Percentiles rank a stretch among this genome's conserved stretches.
Conservation (phyloP, 2,888 invertebrate species). For the Harmothoe impar region DNA sequence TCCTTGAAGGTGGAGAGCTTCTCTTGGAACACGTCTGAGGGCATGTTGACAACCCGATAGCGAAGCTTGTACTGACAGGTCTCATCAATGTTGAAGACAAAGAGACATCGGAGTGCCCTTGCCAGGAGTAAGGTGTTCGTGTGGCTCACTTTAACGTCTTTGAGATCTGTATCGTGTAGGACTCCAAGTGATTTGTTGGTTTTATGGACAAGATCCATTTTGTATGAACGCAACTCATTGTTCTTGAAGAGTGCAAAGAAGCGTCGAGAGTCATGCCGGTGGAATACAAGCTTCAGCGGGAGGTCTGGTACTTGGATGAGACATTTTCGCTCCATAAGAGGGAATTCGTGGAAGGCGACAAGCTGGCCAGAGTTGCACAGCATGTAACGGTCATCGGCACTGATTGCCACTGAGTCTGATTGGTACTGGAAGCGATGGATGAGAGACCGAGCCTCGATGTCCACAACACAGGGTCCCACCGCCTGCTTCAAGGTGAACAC, state of each 20-base stretch:
- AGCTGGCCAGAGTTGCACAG: slow-evolving; percentile 74
- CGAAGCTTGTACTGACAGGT: slow-evolving; percentile 69
- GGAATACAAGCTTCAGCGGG: slow-evolving; percentile 74
- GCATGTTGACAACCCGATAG: slow-evolving; percentile 74
- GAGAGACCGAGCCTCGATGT: slow-evolving; percentile 74
- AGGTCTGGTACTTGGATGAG: slow-evolving; percentile 74
- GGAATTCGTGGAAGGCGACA: slow-evolving; percentile 75
- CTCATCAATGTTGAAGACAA: slow-evolving; percentile 72
- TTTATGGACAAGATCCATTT: slow-evolving; percentile 74
- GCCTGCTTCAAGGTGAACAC: slow-evolving; percentile 75
- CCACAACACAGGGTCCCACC: slow-evolving; percentile 76
- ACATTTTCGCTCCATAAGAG: slow-evolving; percentile 76
- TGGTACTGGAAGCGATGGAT: slow-evolving; percentile 76
- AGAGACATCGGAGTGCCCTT: slow-evolving; percentile 74
- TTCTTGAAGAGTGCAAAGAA: slow-evolving; percentile 75
- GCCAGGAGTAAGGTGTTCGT: slow-evolving; percentile 73
- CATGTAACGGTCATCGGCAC: slow-evolving; percentile 74
- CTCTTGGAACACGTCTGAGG: slow-evolving; percentile 76
- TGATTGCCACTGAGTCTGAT: slow-evolving; percentile 75
- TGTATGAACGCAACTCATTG: slow-evolving; percentile 73
- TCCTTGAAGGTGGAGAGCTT: slow-evolving; percentile 75
- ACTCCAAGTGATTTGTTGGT: slow-evolving; percentile 72
- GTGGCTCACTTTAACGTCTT: slow-evolving; percentile 68
- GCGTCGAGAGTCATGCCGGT: slow-evolving; percentile 70
- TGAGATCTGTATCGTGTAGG: slow-evolving; percentile 74